Conservation (phyloP, 1,140 invertebrate species). For the Platorchestia sp. region DNA sequence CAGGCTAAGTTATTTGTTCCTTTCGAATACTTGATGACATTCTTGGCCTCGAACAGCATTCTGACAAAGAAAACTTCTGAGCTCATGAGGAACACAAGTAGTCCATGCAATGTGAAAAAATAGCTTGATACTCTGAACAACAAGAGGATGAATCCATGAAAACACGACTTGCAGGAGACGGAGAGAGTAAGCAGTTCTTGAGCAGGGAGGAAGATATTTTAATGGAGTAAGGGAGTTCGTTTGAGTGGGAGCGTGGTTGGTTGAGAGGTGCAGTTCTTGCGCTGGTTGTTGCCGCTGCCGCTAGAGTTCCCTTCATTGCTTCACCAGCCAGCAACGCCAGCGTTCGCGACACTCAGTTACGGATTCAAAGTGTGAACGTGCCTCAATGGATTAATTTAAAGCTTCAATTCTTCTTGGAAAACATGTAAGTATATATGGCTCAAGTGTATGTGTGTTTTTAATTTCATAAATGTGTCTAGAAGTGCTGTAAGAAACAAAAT, state of each 20-base stretch:
- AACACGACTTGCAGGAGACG: not conserved
- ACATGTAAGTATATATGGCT: constrained; percentile 64
- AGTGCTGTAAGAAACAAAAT: constrained; percentile 62
- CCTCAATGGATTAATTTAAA: constrained; percentile 62
- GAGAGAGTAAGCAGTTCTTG: constrained; percentile 30
- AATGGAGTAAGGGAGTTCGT: constrained; percentile 56
- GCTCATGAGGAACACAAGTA: not conserved
- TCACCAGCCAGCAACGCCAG: constrained; percentile 64
- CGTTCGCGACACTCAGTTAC: constrained; percentile 64
- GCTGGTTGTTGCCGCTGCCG: constrained; percentile 64
- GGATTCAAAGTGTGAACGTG: constrained; percentile 65
- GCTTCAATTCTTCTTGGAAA: constrained; percentile 65
- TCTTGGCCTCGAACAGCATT: not conserved
- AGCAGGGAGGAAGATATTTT: constrained; percentile 13
- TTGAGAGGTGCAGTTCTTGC: constrained; percentile 62
- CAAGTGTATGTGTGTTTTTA: constrained; percentile 55
- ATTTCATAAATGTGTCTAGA: not conserved
- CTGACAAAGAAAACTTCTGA: not conserved
- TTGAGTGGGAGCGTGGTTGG: constrained; percentile 60
- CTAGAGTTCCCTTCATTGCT: constrained; percentile 65
- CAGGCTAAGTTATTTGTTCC: not conserved
- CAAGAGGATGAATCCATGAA: not conserved
- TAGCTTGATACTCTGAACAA: not conserved
- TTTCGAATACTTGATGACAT: not conserved
- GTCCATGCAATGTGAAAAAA: not conserved